Base-by-base conservation (phyloP, 2,888 invertebrate genomes). In the Coecobrya sp. region DNA sequence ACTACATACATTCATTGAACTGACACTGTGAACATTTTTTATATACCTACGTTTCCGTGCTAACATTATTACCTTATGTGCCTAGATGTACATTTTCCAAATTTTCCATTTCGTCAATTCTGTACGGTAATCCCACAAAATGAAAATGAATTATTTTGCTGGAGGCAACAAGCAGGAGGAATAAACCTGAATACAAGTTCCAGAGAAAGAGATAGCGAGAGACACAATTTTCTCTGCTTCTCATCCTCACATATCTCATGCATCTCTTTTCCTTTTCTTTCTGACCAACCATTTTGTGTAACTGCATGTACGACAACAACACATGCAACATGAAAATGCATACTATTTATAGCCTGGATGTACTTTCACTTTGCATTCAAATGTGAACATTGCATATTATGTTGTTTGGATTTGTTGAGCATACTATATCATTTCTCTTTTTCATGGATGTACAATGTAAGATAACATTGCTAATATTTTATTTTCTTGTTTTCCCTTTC, bases 401-500 rank as follows among this genome's bases (percentile, higher is more conserved):
- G n/a, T 42, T 42, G 10, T 42, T 42, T 42, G 10, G 42, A 42
- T 42, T 42, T 42, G 10, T 10, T 52, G 16, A 13, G n/a, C n/a
- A 16, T 13, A 13, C 5, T 52, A 52, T 16, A 13, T 2, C 16
- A 52, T 2, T 52, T 52, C 52, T 52, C 52, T 13, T n/a, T n/a
- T n/a, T n/a, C n/a, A n/a, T n/a, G n/a, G n/a, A n/a, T n/a, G n/a
- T 36, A 36, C 36, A 36, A 36, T 16, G 3, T 49, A 5, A 19
- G 55, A 55, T 19, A 3, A 7, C 19, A 1, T 19, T 8, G 55
- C n/a, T 55, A 55, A 55, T 19, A 55, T 16, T 42, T 7, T 85
- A 65, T 62, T 79, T 8, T 85, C 62, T 62, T 45, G 11, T 85
- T 22, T 85, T 36, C 30, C 30, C 45, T 94, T 93, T 3, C 92